phyloP scores from a whole-genome alignment of 2,797 vertebrate species.

The Pelodytes ibericus region DNA sequence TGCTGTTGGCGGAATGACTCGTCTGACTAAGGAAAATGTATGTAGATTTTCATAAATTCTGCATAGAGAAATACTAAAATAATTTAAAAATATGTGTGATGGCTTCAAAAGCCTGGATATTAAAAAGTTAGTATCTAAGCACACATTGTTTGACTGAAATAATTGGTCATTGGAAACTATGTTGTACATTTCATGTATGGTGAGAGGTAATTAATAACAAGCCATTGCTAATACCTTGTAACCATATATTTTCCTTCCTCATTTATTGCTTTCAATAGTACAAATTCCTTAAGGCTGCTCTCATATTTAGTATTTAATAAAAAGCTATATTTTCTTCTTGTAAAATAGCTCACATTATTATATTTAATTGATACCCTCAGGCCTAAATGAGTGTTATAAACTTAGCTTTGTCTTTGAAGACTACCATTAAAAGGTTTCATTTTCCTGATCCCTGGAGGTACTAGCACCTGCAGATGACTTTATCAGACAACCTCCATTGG shows the following conservation, averaged over 20 bases:
- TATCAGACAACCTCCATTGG: background rate
- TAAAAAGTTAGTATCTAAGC: no score
- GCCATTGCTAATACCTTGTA: background rate
- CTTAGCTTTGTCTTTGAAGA: background rate
- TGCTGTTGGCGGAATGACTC: no score
- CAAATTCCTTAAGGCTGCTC: background rate
- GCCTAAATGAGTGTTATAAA: background rate
- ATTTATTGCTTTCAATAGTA: background rate
- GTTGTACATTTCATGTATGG: no score
- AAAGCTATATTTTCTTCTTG: background rate
- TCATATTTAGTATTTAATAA: background rate
- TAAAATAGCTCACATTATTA: background rate
- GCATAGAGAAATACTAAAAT: no score
- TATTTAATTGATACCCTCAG: background rate
- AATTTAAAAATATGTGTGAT: no score
- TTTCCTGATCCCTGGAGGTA: background rate
- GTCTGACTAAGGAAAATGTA: no score
- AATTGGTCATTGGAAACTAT: no score
- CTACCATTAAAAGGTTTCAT: background rate
- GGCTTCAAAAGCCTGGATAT: no score
- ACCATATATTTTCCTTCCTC: background rate
- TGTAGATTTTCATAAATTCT: no score
- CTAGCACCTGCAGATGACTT: background rate
- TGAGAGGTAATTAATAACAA: no score
- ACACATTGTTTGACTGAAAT: no score